Conservation (phyloP, 2,113 vertebrate genomes). For the Gallinago media region DNA sequence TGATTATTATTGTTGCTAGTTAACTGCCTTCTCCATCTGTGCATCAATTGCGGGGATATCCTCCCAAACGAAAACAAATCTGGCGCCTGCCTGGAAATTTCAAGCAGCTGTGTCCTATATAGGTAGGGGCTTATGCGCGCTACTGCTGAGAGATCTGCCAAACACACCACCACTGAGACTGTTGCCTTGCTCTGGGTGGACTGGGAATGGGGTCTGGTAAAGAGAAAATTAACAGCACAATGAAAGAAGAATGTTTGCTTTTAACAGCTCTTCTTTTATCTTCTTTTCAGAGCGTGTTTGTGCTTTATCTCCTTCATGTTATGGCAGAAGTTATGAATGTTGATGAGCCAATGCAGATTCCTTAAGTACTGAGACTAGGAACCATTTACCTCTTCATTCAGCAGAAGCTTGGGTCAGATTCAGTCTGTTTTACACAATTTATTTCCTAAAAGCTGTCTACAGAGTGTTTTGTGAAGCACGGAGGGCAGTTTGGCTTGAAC, state of each 20-base stretch:
- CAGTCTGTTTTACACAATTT: background rate
- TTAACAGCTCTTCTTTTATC: background rate
- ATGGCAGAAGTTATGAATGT: background rate
- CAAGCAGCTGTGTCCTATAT: slow-evolving; percentile 22
- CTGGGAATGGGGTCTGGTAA: background rate
- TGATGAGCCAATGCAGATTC: background rate
- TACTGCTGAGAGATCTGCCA: background rate
- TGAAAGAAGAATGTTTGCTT: background rate
- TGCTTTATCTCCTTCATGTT: background rate
- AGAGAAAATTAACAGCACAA: slow-evolving; percentile 9
- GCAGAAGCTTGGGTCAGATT: background rate
- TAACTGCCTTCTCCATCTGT: slow-evolving; percentile 59
- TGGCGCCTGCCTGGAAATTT: background rate
- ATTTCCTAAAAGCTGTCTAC: background rate
- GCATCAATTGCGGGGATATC: background rate
- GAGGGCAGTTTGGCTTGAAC: background rate
- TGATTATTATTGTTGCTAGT: background rate
- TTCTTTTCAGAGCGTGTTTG: background rate
- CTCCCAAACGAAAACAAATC: background rate
- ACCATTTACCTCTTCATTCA: background rate
- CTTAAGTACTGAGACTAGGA: background rate
- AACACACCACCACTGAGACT: background rate
- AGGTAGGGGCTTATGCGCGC: background rate
- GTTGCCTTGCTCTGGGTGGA: background rate
- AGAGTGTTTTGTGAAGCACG: background rate